Evolutionary conservation across 2,113 vertebrate species (phyloP), one percentile per base, ranked within the genome.

Genomic region (Chelonoidis abingdonii): DNA sequence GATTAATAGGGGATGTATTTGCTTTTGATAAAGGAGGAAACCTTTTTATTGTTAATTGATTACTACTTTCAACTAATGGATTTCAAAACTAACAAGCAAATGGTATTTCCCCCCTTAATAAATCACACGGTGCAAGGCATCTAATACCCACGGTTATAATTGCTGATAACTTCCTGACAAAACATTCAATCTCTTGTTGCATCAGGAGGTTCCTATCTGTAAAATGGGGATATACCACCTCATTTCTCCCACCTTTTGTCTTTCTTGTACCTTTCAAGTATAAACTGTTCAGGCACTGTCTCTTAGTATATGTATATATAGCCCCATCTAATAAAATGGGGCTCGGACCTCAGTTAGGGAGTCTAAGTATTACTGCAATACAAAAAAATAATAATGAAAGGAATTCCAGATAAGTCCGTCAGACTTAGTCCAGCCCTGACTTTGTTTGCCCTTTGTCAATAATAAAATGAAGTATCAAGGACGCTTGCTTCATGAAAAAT

Each of bases 101-200:
- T 27, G 24, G 75, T 44, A 47, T 76, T 44, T 41, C 6, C 35
- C 35, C 14, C 90, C 44, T 1, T 88, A 27, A 83, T 57, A 85
- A 90, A 89, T 95, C 93, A 84, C 94, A 87, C 84, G 90, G 92
- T 53, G 24, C 75, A 25, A 87, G 49, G 53, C 95, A 89, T 86
- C 84, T 94, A 92, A 87, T 93, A 91, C 38, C 90, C 57, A 57
- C 80, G 75, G 21, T 88, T 93, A 62, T 89, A 50, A 86, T 91
- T 1, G 1, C 88, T 93, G 88, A 56, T 92, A 94, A 85, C 69
- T 89, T 93, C 85, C 91, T 96, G 69, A 53, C 31, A 96, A 85
- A 96, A 97, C 88, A 96, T 76, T 29, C 16, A 56, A 44, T 89
- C 92, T 89, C 80, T 84, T 17, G n/a, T 38, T 69, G 16, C 65